These are phyloP conservation scores for Orchesellides sinensis DNA, from an alignment of 2,888 invertebrate species.

Conservation along the genomic window DNA sequence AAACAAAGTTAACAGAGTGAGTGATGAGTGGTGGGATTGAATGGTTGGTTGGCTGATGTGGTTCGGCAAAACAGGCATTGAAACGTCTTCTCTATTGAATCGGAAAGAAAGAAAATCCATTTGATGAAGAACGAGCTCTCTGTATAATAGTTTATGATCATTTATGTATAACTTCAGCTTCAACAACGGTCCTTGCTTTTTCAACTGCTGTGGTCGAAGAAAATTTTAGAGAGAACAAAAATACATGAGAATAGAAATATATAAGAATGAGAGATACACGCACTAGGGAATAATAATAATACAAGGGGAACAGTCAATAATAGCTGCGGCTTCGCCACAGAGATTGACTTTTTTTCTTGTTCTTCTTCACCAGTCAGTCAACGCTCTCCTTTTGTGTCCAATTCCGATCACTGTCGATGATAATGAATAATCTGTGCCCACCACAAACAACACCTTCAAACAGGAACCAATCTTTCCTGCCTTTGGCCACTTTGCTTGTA, in stretches of 20 bases:
- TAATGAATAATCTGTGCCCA: slow-evolving; percentile 60
- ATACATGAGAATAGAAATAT: slow-evolving; percentile 32
- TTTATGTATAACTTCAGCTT: not conserved
- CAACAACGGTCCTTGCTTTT: slow-evolving; percentile 1
- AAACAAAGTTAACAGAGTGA: slow-evolving; percentile 30
- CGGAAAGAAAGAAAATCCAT: slow-evolving; percentile 18
- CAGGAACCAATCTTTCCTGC: slow-evolving; percentile 47
- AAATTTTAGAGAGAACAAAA: not conserved
- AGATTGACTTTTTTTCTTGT: slow-evolving; percentile 45
- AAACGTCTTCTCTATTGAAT: slow-evolving; percentile 27
- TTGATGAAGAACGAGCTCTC: slow-evolving; percentile 18
- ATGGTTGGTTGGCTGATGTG: not conserved
- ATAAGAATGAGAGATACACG: slow-evolving; percentile 43
- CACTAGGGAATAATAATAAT: not conserved
- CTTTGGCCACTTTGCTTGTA: slow-evolving; percentile 9
- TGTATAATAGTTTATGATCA: no score
- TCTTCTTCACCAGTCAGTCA: slow-evolving; percentile 50
- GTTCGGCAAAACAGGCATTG: not conserved
- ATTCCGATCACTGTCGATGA: slow-evolving; percentile 57
- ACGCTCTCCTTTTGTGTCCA: slow-evolving; percentile 60
- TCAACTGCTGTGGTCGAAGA: slow-evolving; percentile 14
- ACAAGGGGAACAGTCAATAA: slow-evolving; percentile 39
- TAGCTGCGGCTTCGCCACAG: slow-evolving; percentile 46
- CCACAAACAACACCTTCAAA: slow-evolving; percentile 58
- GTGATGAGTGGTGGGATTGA: slow-evolving; percentile 17